Evolutionary conservation across 2,113 vertebrate genomes (phyloP), one percentile per base, ranked within the genome.

Genomic region (Clarias macrocephalus): DNA sequence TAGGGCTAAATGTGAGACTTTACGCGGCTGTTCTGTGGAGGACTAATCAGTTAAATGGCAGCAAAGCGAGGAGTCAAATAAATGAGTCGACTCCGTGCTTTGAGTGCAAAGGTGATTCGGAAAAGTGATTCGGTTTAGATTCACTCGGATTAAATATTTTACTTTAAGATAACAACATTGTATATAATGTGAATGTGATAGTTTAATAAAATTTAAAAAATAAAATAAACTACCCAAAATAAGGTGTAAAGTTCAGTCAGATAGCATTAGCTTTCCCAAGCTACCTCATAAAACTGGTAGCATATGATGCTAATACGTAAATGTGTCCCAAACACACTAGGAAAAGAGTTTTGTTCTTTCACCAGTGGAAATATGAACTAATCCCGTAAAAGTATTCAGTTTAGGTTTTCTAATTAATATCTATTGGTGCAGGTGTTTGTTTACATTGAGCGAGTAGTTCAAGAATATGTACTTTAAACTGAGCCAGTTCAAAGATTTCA

Each of bases 61-160:
- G 56, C 11, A 80, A 12, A 59, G 11, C n/a, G 54, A 33, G 12
- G 57, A 81, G 25, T 12, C 79, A 3, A 80, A 70, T 19, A 80
- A 60, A 80, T 6, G 79, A 80, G 57, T 81, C 57, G 54, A 25
- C 25, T 62, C 79, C 0, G 4, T 0, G 25, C 5, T 23, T 23
- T 63, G 62, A 63, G 23, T 63, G 21, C n/a, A 13, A 68, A 63
- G 2, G 77, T 0, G 57, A 80, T 5, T 60, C 77, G 54, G n/a
- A 33, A 80, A 80, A 80, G 19, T 80, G 56, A 80, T 33, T 80
- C 56, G 3, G 56, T 80, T 80, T 18, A 10, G 56, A 80, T 33
- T 80, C n/a, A 10, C 13, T 33, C 3, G 13, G 54, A 11, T 33
- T 0, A 57, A 48, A 54, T 13, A 42, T 72, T 72, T 42, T 19